Evolutionary conservation across 64 coral and sea anemone species (phyloP).

Genomic region (Cladopsammia gracilis): DNA sequence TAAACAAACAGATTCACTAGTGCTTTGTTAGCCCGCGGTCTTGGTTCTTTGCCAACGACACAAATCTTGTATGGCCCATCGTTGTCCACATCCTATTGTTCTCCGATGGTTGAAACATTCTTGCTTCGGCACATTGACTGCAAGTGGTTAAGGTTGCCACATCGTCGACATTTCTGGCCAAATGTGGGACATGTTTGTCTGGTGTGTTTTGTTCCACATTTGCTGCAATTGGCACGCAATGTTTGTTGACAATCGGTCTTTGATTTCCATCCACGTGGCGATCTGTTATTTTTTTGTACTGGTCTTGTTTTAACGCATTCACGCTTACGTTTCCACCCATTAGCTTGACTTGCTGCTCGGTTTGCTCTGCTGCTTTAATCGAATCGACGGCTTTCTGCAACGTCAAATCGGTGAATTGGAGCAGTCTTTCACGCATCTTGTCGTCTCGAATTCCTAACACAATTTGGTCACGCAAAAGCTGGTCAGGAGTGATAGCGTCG

Average conservation of each 20-base stretch:
- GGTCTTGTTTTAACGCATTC: no score
- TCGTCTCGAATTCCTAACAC: no score
- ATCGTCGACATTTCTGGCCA: constrained; percentile 38
- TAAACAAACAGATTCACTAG: neutral
- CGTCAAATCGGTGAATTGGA: no score
- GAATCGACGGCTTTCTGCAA: no score
- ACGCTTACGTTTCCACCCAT: no score
- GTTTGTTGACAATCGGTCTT: neutral
- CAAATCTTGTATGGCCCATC: neutral
- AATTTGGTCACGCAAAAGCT: no score
- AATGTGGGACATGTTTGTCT: constrained; percentile 35
- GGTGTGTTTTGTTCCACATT: constrained; percentile 62
- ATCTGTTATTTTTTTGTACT: neutral
- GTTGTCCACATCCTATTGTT: neutral
- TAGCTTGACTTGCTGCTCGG: constrained; percentile 24
- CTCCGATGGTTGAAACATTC: neutral
- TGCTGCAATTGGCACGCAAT: constrained; percentile 46
- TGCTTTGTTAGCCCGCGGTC: neutral
- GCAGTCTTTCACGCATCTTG: no score
- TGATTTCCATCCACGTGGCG: constrained; percentile 21
- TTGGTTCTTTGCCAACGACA: neutral
- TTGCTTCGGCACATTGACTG: neutral
- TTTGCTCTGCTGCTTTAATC: constrained; percentile 17
- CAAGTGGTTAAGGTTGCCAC: constrained; percentile 1
- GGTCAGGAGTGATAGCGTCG: no score